These are phyloP conservation scores for Brevimyrus niger DNA, from an alignment of 2,113 vertebrate genomes.

Conservation along the genomic window DNA sequence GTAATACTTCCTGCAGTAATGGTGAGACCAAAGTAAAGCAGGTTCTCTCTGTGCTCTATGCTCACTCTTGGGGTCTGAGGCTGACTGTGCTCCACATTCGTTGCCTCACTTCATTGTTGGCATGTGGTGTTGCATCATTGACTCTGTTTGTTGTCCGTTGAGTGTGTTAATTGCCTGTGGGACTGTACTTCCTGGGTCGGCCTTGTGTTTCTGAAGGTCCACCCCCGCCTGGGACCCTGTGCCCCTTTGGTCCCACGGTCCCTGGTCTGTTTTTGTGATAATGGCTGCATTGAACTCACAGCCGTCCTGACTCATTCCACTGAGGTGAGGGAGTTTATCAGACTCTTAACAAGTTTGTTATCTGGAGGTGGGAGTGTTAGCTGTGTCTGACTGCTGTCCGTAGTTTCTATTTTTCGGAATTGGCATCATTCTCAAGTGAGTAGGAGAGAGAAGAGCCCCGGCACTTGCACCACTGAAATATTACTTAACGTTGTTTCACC, in stretches of 20 bases:
- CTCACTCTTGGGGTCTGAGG: not conserved
- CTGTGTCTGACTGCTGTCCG: not conserved
- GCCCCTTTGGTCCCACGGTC: not conserved
- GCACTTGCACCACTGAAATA: constrained; percentile 29
- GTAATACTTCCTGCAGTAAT: not conserved
- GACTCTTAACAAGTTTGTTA: not conserved
- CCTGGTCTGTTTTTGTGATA: not conserved
- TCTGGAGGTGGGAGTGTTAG: not conserved
- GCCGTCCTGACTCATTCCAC: not conserved
- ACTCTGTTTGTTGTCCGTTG: not conserved
- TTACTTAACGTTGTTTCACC: constrained; percentile 32
- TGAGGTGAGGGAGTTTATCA: not conserved
- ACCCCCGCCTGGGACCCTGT: not conserved
- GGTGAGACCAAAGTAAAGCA: not conserved
- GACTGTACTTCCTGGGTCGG: not conserved
- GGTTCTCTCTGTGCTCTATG: not conserved
- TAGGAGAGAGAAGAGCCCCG: not conserved
- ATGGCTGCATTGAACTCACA: not conserved
- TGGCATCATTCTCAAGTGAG: not conserved
- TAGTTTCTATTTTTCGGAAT: not conserved
- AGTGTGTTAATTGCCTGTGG: not conserved
- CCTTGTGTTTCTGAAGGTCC: not conserved
- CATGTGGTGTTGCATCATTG: not conserved
- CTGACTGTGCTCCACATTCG: not conserved
- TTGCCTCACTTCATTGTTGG: not conserved